Conservation (phyloP, 2,113 vertebrate species). For the Toxostoma redivivum region DNA sequence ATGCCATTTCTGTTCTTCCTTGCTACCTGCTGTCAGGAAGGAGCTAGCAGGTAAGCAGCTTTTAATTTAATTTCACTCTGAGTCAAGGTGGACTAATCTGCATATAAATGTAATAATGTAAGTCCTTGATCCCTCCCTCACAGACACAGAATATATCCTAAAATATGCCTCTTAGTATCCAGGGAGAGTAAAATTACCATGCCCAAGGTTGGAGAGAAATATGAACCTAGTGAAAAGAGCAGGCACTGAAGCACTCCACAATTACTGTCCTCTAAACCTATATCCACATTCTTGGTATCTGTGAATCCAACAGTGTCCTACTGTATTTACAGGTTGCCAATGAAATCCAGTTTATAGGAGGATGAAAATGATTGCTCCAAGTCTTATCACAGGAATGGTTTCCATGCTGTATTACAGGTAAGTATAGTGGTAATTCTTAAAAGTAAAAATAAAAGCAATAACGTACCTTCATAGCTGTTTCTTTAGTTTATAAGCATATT, state of each 20-base stretch:
- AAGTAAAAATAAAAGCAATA: not conserved
- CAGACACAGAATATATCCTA: not conserved
- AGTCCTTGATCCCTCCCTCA: not conserved
- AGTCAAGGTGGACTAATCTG: not conserved
- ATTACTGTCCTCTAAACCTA: not conserved
- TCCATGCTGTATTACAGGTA: not conserved
- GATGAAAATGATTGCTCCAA: not conserved
- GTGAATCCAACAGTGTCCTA: not conserved
- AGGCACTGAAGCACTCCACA: not conserved
- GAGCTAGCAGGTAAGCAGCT: not conserved
- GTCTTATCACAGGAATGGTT: not conserved
- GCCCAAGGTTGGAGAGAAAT: not conserved
- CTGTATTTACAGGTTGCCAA: not conserved
- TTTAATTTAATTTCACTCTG: conserved; percentile 6
- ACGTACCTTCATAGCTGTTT: not conserved
- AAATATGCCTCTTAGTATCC: not conserved
- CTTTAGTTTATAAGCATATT: not conserved
- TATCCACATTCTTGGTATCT: not conserved
- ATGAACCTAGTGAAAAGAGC: not conserved
- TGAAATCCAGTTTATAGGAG: not conserved
- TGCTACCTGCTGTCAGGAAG: not conserved
- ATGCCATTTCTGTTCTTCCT: not conserved
- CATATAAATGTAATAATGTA: not conserved
- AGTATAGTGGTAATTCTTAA: not conserved
- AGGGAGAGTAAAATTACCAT: not conserved